Evolutionary conservation across 30 jellyfish, hydroid and myxozoan genomes (phyloP), one percentile per base, ranked within the genome.

Genomic region (Chironex yamaguchii): DNA sequence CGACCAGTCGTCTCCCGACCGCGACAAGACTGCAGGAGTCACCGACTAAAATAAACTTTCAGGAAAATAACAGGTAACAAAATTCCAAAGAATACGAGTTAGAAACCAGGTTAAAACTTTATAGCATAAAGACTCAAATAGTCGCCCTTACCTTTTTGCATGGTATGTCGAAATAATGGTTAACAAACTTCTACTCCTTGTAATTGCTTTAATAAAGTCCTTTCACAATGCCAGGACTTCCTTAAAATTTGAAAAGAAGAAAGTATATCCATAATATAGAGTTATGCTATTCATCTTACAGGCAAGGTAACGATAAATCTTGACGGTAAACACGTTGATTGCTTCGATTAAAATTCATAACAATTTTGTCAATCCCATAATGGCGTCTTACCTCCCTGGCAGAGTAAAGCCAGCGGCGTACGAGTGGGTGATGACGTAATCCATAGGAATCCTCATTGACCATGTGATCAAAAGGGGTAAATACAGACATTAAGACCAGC

Each of bases 381-480:
- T 42, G 58, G 58, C 58, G 58, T 17, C 58, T 42, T 42, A 42
- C 58, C 58, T 42, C 58, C 58, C 58, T 42, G 58, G 58, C 58
- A 9, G 17, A 42, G 58, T 42, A 6, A 17, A 42, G 58, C 58
- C 58, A 42, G 58, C 58, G 58, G 58, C 58, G 17, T 42, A 42
- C 58, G 58, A 42, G 58, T 42, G 58, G 58, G 9, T 42, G 58
- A 42, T 42, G 58, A 42, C 58, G 58, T 42, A 42, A 42, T 42
- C 58, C 17, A 42, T 42, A 42, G 58, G 58, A 42, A 42, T 42
- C 58, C 58, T 17, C n/a, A n/a, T n/a, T 6, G 58, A 17, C 58
- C 58, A 42, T 42, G 58, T 42, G 58, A 42, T 42, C 17, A 9
- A 17, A 42, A 17, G 58, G n/a, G n/a, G n/a, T n/a, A n/a, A n/a